These are phyloP conservation scores for Caenorhabditis sinica DNA, from an alignment of 2,888 invertebrate species.

Conservation along the genomic window DNA sequence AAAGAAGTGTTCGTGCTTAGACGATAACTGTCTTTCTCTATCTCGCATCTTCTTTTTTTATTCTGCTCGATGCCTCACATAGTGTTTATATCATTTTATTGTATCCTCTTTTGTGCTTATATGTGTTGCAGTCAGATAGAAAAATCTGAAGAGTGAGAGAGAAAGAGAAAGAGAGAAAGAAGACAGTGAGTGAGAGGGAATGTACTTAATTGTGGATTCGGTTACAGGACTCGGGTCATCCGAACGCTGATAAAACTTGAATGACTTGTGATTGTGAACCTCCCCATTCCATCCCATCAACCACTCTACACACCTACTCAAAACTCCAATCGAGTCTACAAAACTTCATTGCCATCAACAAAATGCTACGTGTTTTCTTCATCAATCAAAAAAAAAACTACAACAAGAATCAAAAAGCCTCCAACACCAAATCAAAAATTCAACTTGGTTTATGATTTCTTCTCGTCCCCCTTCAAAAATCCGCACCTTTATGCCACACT, in stretches of 20 bases:
- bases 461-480: constrained; percentile 8
- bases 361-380: constrained; percentile 44
- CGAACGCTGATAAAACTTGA: constrained; percentile 60
- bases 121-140: constrained; percentile 33
- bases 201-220: constrained; percentile 48
- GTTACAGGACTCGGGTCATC: constrained; percentile 65
- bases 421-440: constrained; percentile 38
- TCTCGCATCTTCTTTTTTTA: constrained; percentile 32
- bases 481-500: constrained; percentile 54
- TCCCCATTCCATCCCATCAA: constrained; percentile 44
- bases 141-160: constrained; percentile 6
- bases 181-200: constrained; percentile 24
- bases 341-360: constrained; percentile 14
- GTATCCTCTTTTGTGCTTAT: constrained; percentile 28
- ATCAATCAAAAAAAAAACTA: neutral
- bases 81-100: constrained; percentile 22
- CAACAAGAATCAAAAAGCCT: constrained; percentile 28
- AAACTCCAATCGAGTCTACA: constrained; percentile 1
- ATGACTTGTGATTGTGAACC: constrained; percentile 64
- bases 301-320: constrained; percentile 22
- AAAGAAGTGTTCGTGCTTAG: constrained; percentile 12
- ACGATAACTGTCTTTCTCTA: neutral
- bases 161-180: constrained; percentile 6
- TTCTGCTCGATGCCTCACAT: constrained; percentile 48
- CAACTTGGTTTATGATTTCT: constrained; percentile 46